Conservation (phyloP, 2,888 invertebrate genomes). For the Phlogophora meticulosa region DNA sequence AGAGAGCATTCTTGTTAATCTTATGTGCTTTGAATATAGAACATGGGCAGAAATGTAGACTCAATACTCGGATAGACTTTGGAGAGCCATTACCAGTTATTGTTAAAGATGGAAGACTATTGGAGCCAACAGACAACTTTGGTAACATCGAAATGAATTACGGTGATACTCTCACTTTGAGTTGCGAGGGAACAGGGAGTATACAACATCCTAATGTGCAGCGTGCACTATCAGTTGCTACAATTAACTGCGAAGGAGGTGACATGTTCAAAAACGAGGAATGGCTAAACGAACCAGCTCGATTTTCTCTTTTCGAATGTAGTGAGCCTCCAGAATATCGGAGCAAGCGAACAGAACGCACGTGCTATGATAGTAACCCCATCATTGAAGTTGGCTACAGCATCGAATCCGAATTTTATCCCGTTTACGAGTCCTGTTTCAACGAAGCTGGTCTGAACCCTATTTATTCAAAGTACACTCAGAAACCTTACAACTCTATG, state of each 20-base stretch:
- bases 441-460: constrained; percentile 74
- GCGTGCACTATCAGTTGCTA: constrained; percentile 68
- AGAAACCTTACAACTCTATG: constrained; percentile 84
- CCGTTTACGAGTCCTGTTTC: constrained; percentile 85
- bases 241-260: constrained; percentile 78
- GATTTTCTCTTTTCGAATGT: constrained; percentile 78
- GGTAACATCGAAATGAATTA: constrained; percentile 78
- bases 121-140: constrained; percentile 80
- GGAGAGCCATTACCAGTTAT: constrained; percentile 82
- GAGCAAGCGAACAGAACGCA: constrained; percentile 77
- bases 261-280: constrained; percentile 79
- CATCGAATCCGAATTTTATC: constrained; percentile 76
- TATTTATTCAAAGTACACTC: constrained; percentile 84
- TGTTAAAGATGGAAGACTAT: constrained; percentile 74
- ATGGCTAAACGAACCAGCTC: constrained; percentile 77
- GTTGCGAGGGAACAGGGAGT: constrained; percentile 77
- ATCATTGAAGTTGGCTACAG: constrained; percentile 84
- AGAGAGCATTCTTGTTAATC: constrained; percentile 75
- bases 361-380: constrained; percentile 76
- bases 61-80: constrained; percentile 80
- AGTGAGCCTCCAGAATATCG: constrained; percentile 72
- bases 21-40: constrained; percentile 78
- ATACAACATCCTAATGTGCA: constrained; percentile 77
- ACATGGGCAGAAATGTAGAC: constrained; percentile 72
- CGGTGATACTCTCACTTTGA: constrained; percentile 80